A percentile compares a stretch with the other conserved stretches of the same genome.
These are phyloP conservation scores for Morpho deidamia DNA, from an alignment of 2,888 invertebrate species.

Conservation along the genomic window DNA sequence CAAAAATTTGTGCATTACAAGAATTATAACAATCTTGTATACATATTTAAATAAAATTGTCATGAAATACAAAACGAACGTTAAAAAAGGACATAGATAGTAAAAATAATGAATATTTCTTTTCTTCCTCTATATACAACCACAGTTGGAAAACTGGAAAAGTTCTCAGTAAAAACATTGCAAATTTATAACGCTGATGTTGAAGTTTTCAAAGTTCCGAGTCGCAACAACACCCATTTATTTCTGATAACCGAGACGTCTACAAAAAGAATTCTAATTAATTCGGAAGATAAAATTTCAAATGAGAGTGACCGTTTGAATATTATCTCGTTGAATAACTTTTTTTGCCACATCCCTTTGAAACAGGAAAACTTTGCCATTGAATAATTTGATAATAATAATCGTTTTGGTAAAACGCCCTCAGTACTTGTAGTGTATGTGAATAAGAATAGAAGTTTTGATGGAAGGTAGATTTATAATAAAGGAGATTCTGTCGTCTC, in stretches of 20 bases:
- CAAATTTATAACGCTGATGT: conserved; percentile 19
- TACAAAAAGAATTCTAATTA: conserved; percentile 60
- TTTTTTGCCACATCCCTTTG: conserved; percentile 33
- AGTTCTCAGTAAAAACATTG: conserved; percentile 15
- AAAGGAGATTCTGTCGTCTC: too few species aligned
- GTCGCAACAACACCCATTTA: conserved; percentile 31
- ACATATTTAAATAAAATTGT: too few species aligned
- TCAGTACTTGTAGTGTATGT: too few species aligned
- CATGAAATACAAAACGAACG: too few species aligned
- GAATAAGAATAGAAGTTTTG: too few species aligned
- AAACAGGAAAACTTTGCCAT: conserved; percentile 66
- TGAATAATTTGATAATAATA: conserved; percentile 39
- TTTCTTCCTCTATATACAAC: conserved; percentile 8
- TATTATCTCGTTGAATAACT: conserved; percentile 41
- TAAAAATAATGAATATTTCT: conserved; percentile 17
- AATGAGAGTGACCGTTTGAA: conserved; percentile 45
- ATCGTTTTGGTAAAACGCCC: too few species aligned
- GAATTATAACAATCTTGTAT: too few species aligned
- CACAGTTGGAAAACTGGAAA: conserved; percentile 6
- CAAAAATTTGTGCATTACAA: too few species aligned
- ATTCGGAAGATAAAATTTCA: conserved; percentile 58
- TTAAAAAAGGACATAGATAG: too few species aligned
- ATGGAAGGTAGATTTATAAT: too few species aligned
- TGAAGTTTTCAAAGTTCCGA: conserved; percentile 20
- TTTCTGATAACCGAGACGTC: conserved; percentile 43